Evolutionary conservation across 2,888 invertebrate species (phyloP).

Genomic region (Linyphia triangularis): DNA sequence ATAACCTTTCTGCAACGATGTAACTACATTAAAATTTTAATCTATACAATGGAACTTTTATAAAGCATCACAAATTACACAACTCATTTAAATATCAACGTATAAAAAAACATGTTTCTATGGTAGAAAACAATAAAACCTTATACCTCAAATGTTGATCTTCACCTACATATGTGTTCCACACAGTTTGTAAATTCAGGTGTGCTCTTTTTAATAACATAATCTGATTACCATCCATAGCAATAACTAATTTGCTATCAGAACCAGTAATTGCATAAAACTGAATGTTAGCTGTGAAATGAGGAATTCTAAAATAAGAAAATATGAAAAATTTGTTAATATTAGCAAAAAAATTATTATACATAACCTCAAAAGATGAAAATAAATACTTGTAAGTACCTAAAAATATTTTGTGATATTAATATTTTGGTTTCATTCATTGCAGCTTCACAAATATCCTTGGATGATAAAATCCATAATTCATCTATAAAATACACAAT

Average conservation of each 20-base stretch:
- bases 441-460: constrained; percentile 45
- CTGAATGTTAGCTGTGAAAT: constrained; percentile 32
- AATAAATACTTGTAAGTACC: constrained; percentile 33
- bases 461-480: constrained; percentile 58
- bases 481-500: constrained; percentile 35
- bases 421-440: constrained; percentile 43
- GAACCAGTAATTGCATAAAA: constrained; percentile 49
- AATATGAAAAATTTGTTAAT: background rate
- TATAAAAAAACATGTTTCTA: too few species aligned
- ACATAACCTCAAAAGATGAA: background rate
- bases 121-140: too few species aligned
- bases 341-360: background rate
- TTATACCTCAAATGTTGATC: constrained; percentile 44
- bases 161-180: constrained; percentile 35
- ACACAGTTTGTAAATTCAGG: constrained; percentile 28
- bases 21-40: too few species aligned
- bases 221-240: constrained; percentile 46
- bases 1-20: too few species aligned
- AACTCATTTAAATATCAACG: too few species aligned
- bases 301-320: constrained; percentile 39
- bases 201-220: constrained; percentile 42
- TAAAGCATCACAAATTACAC: too few species aligned
- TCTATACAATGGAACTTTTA: too few species aligned
- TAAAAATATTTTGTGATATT: constrained; percentile 49
- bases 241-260: constrained; percentile 35